These are phyloP conservation scores for Anguilla pacifica DNA, from an alignment of 2,797 vertebrate species.

Conservation along the genomic window DNA sequence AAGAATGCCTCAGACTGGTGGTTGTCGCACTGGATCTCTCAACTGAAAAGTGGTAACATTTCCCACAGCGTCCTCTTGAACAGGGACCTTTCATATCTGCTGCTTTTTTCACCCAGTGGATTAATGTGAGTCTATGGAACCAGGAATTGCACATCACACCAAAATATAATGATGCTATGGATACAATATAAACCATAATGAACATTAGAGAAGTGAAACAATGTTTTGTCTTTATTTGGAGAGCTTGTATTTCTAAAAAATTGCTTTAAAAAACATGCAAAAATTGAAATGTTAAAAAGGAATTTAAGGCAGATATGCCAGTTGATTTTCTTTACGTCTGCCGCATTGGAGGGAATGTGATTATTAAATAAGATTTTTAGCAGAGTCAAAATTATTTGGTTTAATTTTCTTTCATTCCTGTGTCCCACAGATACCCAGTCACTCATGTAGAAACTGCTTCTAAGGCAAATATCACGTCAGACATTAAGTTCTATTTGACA, in stretches of 20 bases:
- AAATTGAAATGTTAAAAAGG: no score
- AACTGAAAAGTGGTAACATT: constrained; percentile 71
- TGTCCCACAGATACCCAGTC: constrained; percentile 51
- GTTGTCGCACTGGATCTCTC: constrained; percentile 92
- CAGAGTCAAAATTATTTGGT: neutral
- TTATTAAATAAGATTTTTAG: neutral
- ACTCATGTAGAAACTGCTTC: constrained; percentile 18
- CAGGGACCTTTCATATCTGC: constrained; percentile 57
- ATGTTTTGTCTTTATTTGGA: neutral
- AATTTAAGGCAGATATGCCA: neutral
- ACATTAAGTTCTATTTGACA: constrained; percentile 85
- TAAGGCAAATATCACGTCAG: constrained; percentile 63
- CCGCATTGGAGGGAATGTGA: neutral
- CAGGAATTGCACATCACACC: neutral
- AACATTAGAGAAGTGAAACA: neutral
- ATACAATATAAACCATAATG: neutral
- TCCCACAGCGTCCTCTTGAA: constrained; percentile 41
- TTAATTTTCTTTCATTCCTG: constrained; percentile 3
- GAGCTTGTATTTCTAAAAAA: no score
- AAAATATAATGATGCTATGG: neutral
- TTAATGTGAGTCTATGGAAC: constrained; percentile 73
- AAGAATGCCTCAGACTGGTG: constrained; percentile 94
- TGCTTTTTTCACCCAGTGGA: constrained; percentile 72
- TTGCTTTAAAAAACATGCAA: no score
- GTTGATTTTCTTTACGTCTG: neutral